Evolutionary conservation across 2,113 vertebrate genomes (phyloP).

Genomic region (Indicator indicator): DNA sequence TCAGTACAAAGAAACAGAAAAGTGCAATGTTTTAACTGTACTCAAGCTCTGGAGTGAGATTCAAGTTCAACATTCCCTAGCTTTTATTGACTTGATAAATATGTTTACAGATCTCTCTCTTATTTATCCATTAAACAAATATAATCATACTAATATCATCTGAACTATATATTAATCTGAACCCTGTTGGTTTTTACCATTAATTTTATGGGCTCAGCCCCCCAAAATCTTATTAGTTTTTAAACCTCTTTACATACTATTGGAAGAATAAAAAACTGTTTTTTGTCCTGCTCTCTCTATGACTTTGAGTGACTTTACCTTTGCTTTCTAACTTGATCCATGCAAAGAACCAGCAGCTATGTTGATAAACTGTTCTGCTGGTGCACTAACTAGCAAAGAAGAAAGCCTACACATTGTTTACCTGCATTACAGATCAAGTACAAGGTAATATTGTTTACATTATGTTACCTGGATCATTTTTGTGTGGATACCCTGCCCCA

Average conservation of each 20-base stretch:
- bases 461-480: constrained; percentile 85
- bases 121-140: background rate
- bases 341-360: background rate
- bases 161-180: background rate
- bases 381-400: background rate
- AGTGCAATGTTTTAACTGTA: background rate
- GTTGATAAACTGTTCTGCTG: background rate
- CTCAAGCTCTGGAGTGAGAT: background rate
- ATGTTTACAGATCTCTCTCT: background rate
- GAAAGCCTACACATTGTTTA: background rate
- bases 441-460: background rate
- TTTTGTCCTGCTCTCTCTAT: background rate
- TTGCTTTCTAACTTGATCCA: background rate
- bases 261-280: background rate
- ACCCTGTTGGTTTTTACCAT: background rate
- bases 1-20: background rate
- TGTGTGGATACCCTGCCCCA: constrained; percentile 90
- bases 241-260: background rate
- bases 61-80: background rate
- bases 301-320: background rate
- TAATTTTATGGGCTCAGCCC: background rate
- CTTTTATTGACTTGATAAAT: background rate
- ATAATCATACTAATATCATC: background rate
- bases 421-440: background rate
- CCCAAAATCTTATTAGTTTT: background rate